phyloP scores from a whole-genome alignment of 2,113 vertebrate species.

The Puntigrus tetrazona region DNA sequence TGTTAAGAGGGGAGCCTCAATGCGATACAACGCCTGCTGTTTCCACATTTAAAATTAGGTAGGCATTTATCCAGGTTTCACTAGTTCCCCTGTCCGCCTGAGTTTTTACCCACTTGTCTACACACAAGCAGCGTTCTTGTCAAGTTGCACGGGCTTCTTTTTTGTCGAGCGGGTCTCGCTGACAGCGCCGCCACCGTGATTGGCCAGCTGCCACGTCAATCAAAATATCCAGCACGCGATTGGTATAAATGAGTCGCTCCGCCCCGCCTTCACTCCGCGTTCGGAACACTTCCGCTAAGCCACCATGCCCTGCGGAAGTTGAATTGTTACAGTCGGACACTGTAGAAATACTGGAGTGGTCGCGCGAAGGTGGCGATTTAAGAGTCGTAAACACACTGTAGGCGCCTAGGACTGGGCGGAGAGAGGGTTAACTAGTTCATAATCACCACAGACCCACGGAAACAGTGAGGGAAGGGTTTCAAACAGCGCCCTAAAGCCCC shows the following conservation, averaged over 20 bases:
- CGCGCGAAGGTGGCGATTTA: conserved; percentile 57
- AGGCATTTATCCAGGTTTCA: not conserved
- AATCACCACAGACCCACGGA: conserved; percentile 25
- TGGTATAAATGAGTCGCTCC: conserved; percentile 42
- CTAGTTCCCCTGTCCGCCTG: not conserved
- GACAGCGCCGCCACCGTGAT: not conserved
- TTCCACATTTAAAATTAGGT: not conserved
- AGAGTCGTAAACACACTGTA: conserved; percentile 59
- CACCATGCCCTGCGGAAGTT: conserved; percentile 69
- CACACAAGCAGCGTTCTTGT: conserved; percentile 1
- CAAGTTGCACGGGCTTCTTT: conserved; percentile 19
- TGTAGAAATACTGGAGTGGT: conserved; percentile 55
- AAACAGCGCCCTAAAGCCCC: conserved; percentile 44
- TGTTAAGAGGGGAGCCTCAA: too few species aligned
- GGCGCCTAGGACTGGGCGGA: conserved; percentile 41
- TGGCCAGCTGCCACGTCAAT: conserved; percentile 55
- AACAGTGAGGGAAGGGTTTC: conserved; percentile 38
- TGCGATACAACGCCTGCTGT: not conserved
- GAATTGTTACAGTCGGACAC: conserved; percentile 61
- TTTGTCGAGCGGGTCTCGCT: not conserved
- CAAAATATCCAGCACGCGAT: conserved; percentile 32
- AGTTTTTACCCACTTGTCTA: not conserved
- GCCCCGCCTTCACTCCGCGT: conserved; percentile 40
- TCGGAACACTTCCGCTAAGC: conserved; percentile 60
- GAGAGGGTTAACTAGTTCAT: conserved; percentile 37